These are phyloP conservation scores for Anthrax anthrax DNA, from an alignment of 2,888 invertebrate genomes.

Conservation along the genomic window DNA sequence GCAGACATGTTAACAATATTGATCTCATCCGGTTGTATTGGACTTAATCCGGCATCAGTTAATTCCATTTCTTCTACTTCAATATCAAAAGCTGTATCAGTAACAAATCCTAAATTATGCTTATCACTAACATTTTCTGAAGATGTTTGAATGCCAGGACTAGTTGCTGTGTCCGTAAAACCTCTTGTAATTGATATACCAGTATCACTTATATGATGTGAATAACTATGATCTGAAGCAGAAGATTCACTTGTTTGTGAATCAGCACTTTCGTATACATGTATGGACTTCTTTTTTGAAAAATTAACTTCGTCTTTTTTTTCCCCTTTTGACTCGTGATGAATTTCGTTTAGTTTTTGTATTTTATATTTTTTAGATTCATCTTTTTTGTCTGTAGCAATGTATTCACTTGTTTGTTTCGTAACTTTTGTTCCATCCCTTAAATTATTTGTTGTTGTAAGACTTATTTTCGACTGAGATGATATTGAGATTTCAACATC, in stretches of 20 bases:
- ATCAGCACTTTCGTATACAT: slow-evolving; percentile 35
- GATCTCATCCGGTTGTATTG: slow-evolving; percentile 39
- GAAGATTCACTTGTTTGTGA: slow-evolving; percentile 31
- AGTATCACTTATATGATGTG: slow-evolving; percentile 40
- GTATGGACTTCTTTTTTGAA: slow-evolving; percentile 37
- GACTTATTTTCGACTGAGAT: slow-evolving; percentile 40
- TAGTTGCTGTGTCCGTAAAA: slow-evolving; percentile 35
- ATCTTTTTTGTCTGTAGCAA: slow-evolving; percentile 26
- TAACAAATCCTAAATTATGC: slow-evolving; percentile 26
- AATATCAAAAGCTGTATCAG: slow-evolving; percentile 34
- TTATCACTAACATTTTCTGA: slow-evolving; percentile 15
- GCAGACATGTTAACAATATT: slow-evolving; percentile 25
- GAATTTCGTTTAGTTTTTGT: slow-evolving; percentile 12
- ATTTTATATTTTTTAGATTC: slow-evolving; percentile 18
- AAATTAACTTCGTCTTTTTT: slow-evolving; percentile 39
- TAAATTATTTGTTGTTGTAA: slow-evolving; percentile 29
- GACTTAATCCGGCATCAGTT: slow-evolving; percentile 41
- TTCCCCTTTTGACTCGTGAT: slow-evolving; percentile 22
- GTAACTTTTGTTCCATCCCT: slow-evolving; percentile 7
- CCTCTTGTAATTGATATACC: slow-evolving; percentile 40
- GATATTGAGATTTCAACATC: slow-evolving; percentile 41
- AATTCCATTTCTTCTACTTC: slow-evolving; percentile 38
- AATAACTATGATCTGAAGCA: slow-evolving; percentile 36
- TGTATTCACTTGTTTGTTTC: slow-evolving; percentile 8
- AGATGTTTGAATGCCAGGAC: slow-evolving; percentile 33